Percentiles rank a stretch among this genome's conserved stretches.
phyloP scores from a whole-genome alignment of 2,113 vertebrate species.

The Mesoclemmys tuberculata region DNA sequence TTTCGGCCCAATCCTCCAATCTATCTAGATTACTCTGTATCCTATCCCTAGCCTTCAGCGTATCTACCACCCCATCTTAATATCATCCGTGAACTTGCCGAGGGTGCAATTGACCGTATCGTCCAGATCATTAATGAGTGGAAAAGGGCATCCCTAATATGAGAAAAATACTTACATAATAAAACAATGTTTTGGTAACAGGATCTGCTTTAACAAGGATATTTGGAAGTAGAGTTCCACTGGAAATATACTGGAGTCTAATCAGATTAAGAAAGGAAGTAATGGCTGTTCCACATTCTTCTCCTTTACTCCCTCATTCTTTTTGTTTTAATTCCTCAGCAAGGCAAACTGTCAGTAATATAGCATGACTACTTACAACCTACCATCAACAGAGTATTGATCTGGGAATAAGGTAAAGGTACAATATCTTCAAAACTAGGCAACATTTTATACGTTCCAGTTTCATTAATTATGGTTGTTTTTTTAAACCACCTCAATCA shows the following conservation, averaged over 20 bases:
- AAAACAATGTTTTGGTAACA: background rate
- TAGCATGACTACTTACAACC: fast-evolving
- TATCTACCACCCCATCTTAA: too few relatives aligned
- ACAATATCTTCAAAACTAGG: background rate
- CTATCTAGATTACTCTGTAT: too few relatives aligned
- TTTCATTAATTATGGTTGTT: fast-evolving
- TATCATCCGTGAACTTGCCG: too few relatives aligned
- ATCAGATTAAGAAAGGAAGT: background rate
- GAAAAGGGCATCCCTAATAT: too few relatives aligned
- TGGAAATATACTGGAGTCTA: background rate
- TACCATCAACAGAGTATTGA: background rate
- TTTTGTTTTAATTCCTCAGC: background rate
- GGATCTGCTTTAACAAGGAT: background rate
- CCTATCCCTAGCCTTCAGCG: too few relatives aligned
- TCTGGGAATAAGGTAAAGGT: background rate
- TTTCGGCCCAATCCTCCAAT: too few relatives aligned
- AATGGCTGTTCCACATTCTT: background rate
- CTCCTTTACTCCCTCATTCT: background rate
- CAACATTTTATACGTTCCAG: background rate
- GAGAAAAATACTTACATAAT: background rate
- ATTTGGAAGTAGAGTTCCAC: background rate
- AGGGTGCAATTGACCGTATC: too few relatives aligned
- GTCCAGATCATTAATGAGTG: too few relatives aligned
- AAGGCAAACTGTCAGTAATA: background rate
- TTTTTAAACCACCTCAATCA: background rate